phyloP scores from a whole-genome alignment of 2,888 invertebrate genomes.

The Sympetrum striolatum region DNA sequence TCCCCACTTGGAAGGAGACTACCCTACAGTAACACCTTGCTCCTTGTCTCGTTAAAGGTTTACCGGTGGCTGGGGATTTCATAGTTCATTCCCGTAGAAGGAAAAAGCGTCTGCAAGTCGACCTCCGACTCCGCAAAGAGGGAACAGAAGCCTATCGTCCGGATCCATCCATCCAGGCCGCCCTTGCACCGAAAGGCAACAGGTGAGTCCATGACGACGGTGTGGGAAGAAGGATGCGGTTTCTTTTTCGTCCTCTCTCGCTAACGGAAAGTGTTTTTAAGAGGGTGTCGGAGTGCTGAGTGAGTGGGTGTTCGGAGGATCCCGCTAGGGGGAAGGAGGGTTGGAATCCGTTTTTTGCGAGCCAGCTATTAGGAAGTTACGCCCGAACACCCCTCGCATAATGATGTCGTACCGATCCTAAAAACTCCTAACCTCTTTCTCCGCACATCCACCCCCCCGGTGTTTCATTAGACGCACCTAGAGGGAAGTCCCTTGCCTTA shows the following conservation, averaged over 20 bases:
- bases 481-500: too few species aligned
- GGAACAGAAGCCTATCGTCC: not conserved
- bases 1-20: not conserved
- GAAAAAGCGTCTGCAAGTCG: not conserved
- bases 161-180: not conserved
- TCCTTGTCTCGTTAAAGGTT: not conserved
- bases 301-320: not conserved
- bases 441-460: too few species aligned
- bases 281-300: not conserved
- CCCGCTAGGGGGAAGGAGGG: not conserved
- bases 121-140: not conserved
- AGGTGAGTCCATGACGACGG: slow-evolving; percentile 18
- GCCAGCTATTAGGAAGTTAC: too few species aligned
- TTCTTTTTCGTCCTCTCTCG: not conserved
- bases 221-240: not conserved
- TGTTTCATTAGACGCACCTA: too few species aligned
- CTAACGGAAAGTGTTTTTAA: not conserved
- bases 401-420: not conserved
- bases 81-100: not conserved
- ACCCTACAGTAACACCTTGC: not conserved
- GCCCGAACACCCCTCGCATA: not conserved
- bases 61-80: not conserved
- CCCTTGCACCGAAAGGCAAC: not conserved
- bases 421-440: too few species aligned
- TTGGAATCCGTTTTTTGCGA: not conserved